Evolutionary conservation across 2,888 invertebrate species (phyloP), one percentile per base, ranked within the genome.

Genomic region (Sesamia inferens): DNA sequence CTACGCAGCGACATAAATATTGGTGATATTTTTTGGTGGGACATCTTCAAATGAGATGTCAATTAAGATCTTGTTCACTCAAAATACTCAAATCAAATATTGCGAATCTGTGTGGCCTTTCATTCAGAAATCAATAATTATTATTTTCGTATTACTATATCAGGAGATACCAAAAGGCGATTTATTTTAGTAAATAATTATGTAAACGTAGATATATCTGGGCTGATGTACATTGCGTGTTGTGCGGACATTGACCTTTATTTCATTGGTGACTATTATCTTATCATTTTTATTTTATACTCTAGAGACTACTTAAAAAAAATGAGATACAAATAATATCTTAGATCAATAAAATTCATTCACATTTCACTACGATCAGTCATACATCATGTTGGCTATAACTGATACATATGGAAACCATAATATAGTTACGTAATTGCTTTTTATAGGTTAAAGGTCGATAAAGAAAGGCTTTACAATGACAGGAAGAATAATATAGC

Each of bases 161-260:
- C 54, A 16, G 24, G 6, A 68, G 58, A 81, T 66, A 58, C 58
- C 48, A 58, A 58, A 62, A 62, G 55, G 13, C 22, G 6, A 59
- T 54, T 58, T 48, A 61, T 62, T 68, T 76, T 58, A 55, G 64
- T 76, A 19, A 67, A 16, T 64, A 59, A 76, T 71, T 65, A 69
- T 64, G 65, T 55, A 62, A 68, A 68, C 51, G 13, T 59, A 55
- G 63, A 64, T 68, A 61, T 10, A 7, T 51, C 51, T 62, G 8
- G 48, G 13, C n/a, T 63, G 19, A 47, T 68, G 22, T 59, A 44
- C 55, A 48, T 51, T 51, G 59, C 62, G 71, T 71, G 69, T 39
- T 68, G 44, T 8, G 51, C 69, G 76, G 72, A 57, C 76, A 24
- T 76, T 79, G 79, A 81, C 76, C 74, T 83, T 76, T 74, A 62